These are phyloP conservation scores for Rutpela maculata DNA, from an alignment of 2,888 invertebrate species.

Conservation along the genomic window DNA sequence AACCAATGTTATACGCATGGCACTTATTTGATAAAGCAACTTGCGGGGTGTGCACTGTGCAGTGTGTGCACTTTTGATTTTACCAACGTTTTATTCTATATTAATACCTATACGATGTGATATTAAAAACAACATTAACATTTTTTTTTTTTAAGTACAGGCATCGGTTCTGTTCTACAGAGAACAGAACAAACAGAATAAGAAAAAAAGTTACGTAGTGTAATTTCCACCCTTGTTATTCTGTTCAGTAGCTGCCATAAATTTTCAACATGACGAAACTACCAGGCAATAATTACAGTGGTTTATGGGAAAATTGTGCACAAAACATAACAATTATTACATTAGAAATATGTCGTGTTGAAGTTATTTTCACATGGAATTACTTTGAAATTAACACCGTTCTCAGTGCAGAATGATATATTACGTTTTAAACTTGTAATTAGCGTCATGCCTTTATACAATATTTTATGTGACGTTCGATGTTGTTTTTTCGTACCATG, in stretches of 20 bases:
- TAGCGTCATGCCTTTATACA: conserved; percentile 29
- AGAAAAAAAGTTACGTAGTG: too few species aligned
- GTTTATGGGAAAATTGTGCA: conserved; percentile 24
- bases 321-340: conserved; percentile 46
- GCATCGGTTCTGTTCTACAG: too few species aligned
- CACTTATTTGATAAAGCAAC: too few species aligned
- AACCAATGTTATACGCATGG: too few species aligned
- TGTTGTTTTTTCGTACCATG: conserved; percentile 20
- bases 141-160: too few species aligned
- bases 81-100: too few species aligned
- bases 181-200: too few species aligned
- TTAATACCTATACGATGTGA: too few species aligned
- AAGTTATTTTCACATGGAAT: conserved; percentile 31
- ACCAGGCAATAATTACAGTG: neutral
- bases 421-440: conserved; percentile 41
- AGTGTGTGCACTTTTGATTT: too few species aligned
- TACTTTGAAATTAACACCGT: conserved; percentile 30
- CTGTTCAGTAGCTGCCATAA: neutral
- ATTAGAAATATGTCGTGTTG: conserved; percentile 42
- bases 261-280: neutral
- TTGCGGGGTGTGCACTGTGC: too few species aligned
- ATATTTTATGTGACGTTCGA: conserved; percentile 36
- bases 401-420: conserved; percentile 27
- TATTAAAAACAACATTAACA: too few species aligned
- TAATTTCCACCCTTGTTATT: too few species aligned